Evolutionary conservation across 2,797 vertebrate genomes (phyloP), one percentile per base, ranked within the genome.

Genomic region (Myotis myotis): DNA sequence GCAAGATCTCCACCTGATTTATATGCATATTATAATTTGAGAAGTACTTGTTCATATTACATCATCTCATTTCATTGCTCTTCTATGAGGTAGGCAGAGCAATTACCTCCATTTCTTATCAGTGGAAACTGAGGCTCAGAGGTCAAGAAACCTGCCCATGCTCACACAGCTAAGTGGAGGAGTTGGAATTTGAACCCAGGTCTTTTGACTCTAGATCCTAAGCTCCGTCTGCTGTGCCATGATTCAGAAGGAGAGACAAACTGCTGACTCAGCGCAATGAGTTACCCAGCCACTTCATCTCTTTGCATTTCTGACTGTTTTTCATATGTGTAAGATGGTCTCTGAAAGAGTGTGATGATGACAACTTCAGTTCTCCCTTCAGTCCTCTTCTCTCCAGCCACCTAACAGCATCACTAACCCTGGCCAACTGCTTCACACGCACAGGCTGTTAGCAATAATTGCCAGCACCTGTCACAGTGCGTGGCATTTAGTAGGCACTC

Each of bases 401-500:
- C 47, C 33, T 71, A 85, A 62, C 3, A 47, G 66, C 47, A 44
- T 51, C n/a, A 20, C 62, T 78, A 89, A 68, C 38, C 38, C 6
- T 22, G 81, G 72, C 84, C 94, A 93, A 93, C 44, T 23, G 89
- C 81, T 88, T 91, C 81, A 8, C 51, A 87, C 83, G 80, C 8
- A 8, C 93, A 93, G 91, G 80, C 84, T 95, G 64, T 95, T 89
- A 89, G 93, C 87, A 80, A 38, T 78, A 89, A 93, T 87, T 91
- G 89, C 87, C 94, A 89, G 71, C 75, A 89, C 89, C 93, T 95
- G 91, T 95, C 91, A 94, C 60, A 23, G 60, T 36, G 91, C 83
- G 55, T 70, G 89, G 89, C 62, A 12, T 95, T 93, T 94, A 93
- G 92, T 49, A 82, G 55, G 91, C 33, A 36, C 72, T 75, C 93